Evolutionary conservation across 2,888 invertebrate species (phyloP), one percentile per base, ranked within the genome.

Genomic region (Archips crataeganus): DNA sequence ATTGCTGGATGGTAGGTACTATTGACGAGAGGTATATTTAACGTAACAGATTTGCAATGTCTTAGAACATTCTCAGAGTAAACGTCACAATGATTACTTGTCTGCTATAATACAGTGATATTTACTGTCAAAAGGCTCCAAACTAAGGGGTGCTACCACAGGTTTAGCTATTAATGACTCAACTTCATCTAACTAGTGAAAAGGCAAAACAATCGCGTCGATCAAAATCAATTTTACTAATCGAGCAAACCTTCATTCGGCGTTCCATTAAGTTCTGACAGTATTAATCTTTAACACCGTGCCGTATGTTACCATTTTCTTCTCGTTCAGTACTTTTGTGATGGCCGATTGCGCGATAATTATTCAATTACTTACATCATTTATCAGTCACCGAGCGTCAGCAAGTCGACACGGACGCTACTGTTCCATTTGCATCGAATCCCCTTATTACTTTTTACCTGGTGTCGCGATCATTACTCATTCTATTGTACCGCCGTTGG

Each of bases 291-390:
- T 67, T 45, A 34, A 59, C 32, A 75, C 57, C 57, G 54, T 9
- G 57, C 11, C 77, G 75, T 78, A 79, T 77, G 79, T 83, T 79
- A 79, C 79, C 75, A 78, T 85, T 84, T 83, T 80, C 80, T 76
- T 71, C 82, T 83, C 82, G 86, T 87, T 87, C 82, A 85, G 81
- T 86, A 82, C 81, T 83, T 85, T 85, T 83, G 83, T 85, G 84
- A 84, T 85, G 83, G 78, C 82, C 76, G 76, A 80, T 76, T 82
- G 80, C 82, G 84, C 84, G 83, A 89, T 92, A 91, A 93, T 93
- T 92, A 93, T 93, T 93, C 92, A 93, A 92, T 93, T 89, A 84
- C 81, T 93, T 89, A 84, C 81, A 88, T 90, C 88, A 93, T 93
- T 93, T 91, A 92, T 93, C 92, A 92, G 80, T 45, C 80, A 91